Evolutionary conservation across 1,140 invertebrate species (phyloP), one percentile per base, ranked within the genome.

Genomic region (Zaprionus gabonicus): DNA sequence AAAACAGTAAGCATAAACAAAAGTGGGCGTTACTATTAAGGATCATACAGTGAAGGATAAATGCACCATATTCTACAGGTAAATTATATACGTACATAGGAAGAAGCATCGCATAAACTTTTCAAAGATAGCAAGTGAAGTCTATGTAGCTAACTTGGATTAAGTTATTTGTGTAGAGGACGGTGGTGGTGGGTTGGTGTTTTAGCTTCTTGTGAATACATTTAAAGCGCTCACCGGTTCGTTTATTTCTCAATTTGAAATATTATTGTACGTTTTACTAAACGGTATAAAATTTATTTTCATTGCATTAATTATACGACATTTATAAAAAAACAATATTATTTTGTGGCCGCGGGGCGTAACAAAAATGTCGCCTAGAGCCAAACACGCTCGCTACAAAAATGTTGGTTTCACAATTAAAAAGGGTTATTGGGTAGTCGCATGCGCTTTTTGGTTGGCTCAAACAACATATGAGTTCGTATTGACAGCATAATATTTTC

Each of bases 401-500:
- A 81, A 74, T 67, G 28, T 62, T 67, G 49, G 12, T 65, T 25
- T 65, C 36, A n/a, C 69, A 38, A 27, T 46, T 49, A 62, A 28
- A 12, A 20, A 63, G 71, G 55, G n/a, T 46, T 46, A 72, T 72
- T 34, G 63, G 59, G 67, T 31, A 57, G 28, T 66, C 72, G n/a
- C 41, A 82, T 86, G 82, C 80, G 71, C 44, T 82, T 46, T 46
- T 46, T 17, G 41, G n/a, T 46, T 68, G 73, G 66, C 64, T 90
- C 79, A 90, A 82, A 90, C 85, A 75, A 90, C 86, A 72, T 91
- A 91, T 68, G 91, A 87, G 79, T 92, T 91, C 60, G 82, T 86
- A 76, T 92, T 92, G 80, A 92, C 91, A 63, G 91, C 84, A 82
- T 92, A 92, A 83, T 92, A 92, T 84, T 92, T 92, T 92, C 88